Evolutionary conservation across 2,888 invertebrate species (phyloP), one percentile per base, ranked within the genome.

Genomic region (Petrophora chlorosata): DNA sequence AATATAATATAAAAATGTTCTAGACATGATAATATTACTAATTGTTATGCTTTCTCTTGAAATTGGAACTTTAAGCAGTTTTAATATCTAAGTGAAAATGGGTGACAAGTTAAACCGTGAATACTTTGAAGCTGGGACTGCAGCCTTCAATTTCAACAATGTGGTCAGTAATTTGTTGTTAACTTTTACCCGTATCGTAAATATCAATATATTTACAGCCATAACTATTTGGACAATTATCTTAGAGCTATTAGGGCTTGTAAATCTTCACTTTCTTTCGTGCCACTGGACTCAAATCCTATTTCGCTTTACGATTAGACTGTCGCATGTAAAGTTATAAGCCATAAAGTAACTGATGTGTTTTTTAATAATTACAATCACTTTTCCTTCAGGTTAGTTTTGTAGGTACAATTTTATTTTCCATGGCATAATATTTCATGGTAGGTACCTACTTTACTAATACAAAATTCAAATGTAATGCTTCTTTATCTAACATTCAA

Each of bases 101-200:
- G 83, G 85, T 57, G 89, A 89, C 49, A 89, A 89, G 67, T 67
- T 87, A 53, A 86, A 89, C 50, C 67, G 78, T 67, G 89, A 89
- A 70, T 88, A 85, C 63, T 89, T 79, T 62, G 80, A 79, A 59
- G 74, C 86, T 63, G 85, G 76, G 42, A 75, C 84, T 55, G 76
- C 85, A 74, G 76, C 85, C 75, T 89, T 86, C 81, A 89, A 89
- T 67, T 88, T 81, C 59, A 86, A 86, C 70, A 89, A 89, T 82
- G 86, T 87, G 89, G 89, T 89, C 66, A 85, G 88, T 83, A 53
- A 65, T 29, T 36, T n/a, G 10, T 63, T 53, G 56, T 40, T 61
- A 59, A 50, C 61, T 63, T 68, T 62, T 69, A 67, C 60, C 40
- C 51, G 9, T 25, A 44, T 13, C 5, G 28, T 29, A 29, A 19